Percentiles rank a stretch among this genome's conserved stretches.
Evolutionary conservation across 2,888 invertebrate genomes (phyloP).

Genomic region (Acrobasis suavella): DNA sequence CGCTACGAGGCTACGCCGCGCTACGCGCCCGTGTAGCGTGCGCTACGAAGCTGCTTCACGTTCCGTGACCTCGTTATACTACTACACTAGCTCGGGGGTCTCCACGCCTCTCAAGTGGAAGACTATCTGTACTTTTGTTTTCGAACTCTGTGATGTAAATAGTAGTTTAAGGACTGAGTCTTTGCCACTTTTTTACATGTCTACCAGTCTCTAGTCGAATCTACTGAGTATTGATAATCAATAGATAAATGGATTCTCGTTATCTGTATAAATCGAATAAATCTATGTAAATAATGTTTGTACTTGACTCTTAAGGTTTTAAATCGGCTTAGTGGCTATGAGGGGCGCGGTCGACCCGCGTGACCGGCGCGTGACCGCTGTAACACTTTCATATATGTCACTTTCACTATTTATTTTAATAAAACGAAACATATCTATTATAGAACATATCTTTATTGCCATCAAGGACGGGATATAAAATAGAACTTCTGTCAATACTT

Average conservation of each 20-base stretch:
- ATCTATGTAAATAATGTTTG: constrained; percentile 70
- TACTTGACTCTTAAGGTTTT: constrained; percentile 58
- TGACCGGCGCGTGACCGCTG: constrained; percentile 1
- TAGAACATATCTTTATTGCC: not conserved
- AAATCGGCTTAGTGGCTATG: constrained; percentile 36
- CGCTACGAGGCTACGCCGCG: not conserved
- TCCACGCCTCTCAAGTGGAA: constrained; percentile 23
- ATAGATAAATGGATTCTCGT: constrained; percentile 56
- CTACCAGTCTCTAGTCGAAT: constrained; percentile 61
- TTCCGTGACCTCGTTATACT: constrained; percentile 5
- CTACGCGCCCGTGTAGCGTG: not conserved
- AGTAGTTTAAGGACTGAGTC: constrained; percentile 77
- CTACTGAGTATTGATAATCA: constrained; percentile 42
- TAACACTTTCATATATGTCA: not conserved
- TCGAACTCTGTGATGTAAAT: constrained; percentile 66
- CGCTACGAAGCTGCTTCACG: not conserved
- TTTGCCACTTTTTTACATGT: constrained; percentile 81
- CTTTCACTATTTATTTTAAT: too few relatives aligned
- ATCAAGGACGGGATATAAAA: too few relatives aligned
- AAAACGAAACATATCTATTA: not conserved
- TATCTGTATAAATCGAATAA: constrained; percentile 55
- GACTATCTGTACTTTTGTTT: constrained; percentile 36
- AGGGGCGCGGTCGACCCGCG: constrained; percentile 5
- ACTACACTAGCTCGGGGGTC: constrained; percentile 8
- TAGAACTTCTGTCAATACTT: too few relatives aligned